phyloP scores from a whole-genome alignment of 2,113 vertebrate species.

The human (Homo sapiens) region DNA sequence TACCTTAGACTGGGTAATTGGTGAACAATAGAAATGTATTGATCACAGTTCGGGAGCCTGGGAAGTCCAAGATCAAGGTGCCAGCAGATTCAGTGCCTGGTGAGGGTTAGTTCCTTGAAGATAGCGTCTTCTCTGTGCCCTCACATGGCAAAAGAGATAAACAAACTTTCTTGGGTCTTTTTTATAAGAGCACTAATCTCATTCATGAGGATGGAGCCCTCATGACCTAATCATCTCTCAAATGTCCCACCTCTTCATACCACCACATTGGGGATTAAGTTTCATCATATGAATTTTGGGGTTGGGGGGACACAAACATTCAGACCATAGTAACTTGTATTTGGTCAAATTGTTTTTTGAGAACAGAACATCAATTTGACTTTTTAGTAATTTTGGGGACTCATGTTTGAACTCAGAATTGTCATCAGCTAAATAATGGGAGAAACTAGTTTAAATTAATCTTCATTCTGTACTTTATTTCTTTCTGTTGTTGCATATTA shows the following conservation, averaged over 20 bases:
- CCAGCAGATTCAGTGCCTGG: neutral
- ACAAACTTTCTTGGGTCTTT: neutral
- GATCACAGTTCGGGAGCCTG: neutral
- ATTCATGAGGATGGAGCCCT: neutral
- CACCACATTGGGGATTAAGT: neutral
- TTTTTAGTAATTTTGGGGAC: neutral
- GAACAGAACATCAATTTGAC: neutral
- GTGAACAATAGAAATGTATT: neutral
- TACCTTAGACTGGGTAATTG: neutral
- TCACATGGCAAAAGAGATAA: neutral
- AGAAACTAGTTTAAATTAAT: slow-evolving; percentile 34
- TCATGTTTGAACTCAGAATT: slow-evolving; percentile 30
- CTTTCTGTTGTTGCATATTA: neutral
- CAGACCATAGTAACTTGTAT: neutral
- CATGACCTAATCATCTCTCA: neutral
- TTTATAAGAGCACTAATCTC: neutral
- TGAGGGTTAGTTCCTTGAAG: neutral
- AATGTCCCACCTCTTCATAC: neutral
- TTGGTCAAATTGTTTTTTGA: neutral
- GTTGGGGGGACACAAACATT: neutral
- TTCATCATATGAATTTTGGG: neutral
- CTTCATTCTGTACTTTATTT: neutral
- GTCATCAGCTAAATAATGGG: slow-evolving; percentile 1
- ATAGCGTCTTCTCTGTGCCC: neutral
- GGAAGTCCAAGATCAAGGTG: neutral